phyloP scores from a whole-genome alignment of 1,140 invertebrate genomes.

The Eriosoma lanigerum region DNA sequence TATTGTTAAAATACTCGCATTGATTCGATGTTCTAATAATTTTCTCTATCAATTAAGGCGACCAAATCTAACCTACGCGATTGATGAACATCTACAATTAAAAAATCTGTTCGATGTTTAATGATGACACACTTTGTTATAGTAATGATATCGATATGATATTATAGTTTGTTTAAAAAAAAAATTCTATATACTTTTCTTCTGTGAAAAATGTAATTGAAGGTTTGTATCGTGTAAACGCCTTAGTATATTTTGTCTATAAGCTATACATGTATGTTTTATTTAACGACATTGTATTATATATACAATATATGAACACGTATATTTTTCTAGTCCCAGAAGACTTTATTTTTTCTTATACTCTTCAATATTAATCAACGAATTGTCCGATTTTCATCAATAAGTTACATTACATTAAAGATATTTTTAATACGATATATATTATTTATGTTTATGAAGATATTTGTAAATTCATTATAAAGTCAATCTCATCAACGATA shows the following conservation, averaged over 20 bases:
- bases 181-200: neutral
- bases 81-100: too few species aligned
- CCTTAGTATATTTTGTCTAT: neutral
- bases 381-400: neutral
- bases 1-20: too few species aligned
- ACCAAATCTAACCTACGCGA: too few species aligned
- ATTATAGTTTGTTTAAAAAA: neutral
- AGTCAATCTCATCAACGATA: too few species aligned
- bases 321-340: neutral
- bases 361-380: neutral
- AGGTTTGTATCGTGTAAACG: neutral
- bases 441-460: too few species aligned
- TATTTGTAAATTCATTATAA: too few species aligned
- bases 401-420: neutral
- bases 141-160: neutral
- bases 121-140: neutral
- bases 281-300: neutral
- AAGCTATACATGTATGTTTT: too few species aligned
- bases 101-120: conserved; percentile 6
- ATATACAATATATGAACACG: neutral
- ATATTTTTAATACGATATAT: too few species aligned
- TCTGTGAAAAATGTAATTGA: conserved; percentile 5
- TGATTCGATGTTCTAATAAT: too few species aligned
- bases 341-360: neutral
- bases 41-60: too few species aligned